Evolutionary conservation across 2,888 invertebrate genomes (phyloP), one percentile per base, ranked within the genome.

Genomic region (Drosophila multiciliata): DNA sequence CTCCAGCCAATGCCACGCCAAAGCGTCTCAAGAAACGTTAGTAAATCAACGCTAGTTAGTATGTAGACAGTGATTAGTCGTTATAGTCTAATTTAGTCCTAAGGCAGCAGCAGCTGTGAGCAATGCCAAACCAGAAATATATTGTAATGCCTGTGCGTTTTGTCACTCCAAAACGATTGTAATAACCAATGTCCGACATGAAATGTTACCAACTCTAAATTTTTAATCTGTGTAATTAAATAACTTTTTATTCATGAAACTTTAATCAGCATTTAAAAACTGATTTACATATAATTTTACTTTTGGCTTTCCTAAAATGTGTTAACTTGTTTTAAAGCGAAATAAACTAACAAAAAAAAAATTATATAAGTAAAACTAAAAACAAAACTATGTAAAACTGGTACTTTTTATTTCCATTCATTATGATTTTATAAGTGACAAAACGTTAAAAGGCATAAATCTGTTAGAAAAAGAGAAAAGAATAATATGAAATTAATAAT

Each of bases 1-100:
- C 91, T 9, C 91, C 93, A 38, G 90, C 91, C 17, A 92, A 92
- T 70, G 90, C 91, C 36, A 90, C 91, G 20, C 93, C 92, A 4
- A 92, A 93, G 71, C 91, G 92, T 59, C 90, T 92, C 11, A 92
- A 92, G 87, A 92, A 92, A 92, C 92, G 92, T 92, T 92, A 92
- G 92, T 93, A 93, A 70, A 76, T 62, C 70, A 45, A 36, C 63
- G 63, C 48, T 80, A 65, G 52, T 66, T 75, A 60, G 52, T 42
- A 36, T 60, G n/a, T 74, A 83, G 89, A 59, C 71, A 49, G 71
- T 82, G 72, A 74, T 70, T 70, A 87, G 66, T 66, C 23, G 42
- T 72, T 66, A 60, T 80, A 82, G 71, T 36, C 23, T 65, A 75
- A 75, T 79, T 70, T 69, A 61, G 45, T 50, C 26, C 26, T 54